phyloP scores from a whole-genome alignment of 1,140 invertebrate genomes.

The Armadillidium nasatum region DNA sequence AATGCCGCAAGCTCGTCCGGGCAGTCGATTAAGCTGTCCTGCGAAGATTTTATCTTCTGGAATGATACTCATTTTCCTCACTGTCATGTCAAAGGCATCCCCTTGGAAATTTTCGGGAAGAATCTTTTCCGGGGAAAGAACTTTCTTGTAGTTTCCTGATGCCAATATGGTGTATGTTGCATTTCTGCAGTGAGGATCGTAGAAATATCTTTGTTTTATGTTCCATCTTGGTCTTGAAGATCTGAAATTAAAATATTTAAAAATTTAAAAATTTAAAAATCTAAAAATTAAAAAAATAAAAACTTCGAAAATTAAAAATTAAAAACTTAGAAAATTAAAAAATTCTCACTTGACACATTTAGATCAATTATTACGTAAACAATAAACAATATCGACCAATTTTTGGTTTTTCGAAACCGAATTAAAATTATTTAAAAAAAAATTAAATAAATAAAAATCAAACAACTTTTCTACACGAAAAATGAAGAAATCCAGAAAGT shows the following conservation, averaged over 20 bases:
- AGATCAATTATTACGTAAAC: too few species aligned
- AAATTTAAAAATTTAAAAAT: too few species aligned
- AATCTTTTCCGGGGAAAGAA: neutral
- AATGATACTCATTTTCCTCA: neutral
- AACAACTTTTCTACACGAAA: too few species aligned
- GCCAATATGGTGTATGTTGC: neutral
- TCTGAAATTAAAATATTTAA: neutral
- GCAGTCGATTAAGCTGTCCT: neutral
- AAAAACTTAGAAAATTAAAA: too few species aligned
- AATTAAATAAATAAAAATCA: too few species aligned
- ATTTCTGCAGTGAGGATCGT: neutral
- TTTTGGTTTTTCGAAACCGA: too few species aligned
- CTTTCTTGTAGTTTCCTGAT: neutral
- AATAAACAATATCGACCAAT: too few species aligned
- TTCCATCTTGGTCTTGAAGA: neutral
- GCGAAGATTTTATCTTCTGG: neutral
- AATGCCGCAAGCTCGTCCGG: neutral
- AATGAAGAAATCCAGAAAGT: too few species aligned
- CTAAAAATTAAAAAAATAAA: too few species aligned
- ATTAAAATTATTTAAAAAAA: too few species aligned
- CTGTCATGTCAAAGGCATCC: neutral
- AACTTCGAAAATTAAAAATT: too few species aligned
- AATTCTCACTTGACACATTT: too few species aligned
- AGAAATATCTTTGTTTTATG: constrained; percentile 2
- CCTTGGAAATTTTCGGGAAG: neutral